Conservation (phyloP, 1,140 invertebrate species). For the Latrodectus geometricus region DNA sequence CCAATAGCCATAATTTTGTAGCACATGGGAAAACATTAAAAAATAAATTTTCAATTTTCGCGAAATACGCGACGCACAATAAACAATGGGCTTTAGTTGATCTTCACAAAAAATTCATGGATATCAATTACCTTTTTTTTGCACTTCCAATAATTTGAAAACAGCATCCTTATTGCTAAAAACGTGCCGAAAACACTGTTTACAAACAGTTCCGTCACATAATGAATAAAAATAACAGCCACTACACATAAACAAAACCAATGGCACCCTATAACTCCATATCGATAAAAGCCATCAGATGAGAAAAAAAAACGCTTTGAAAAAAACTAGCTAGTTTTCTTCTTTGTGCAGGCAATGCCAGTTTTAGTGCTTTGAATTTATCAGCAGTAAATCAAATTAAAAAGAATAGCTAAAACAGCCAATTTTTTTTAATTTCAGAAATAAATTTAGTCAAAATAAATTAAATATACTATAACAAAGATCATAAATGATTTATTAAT, state of each 20-base stretch:
- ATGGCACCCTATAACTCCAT: conserved; percentile 58
- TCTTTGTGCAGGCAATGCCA: conserved; percentile 31
- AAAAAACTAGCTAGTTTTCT: conserved; percentile 41
- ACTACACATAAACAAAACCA: conserved; percentile 62
- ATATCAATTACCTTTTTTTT: conserved; percentile 36
- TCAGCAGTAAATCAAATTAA: background rate
- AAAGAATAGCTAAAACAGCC: background rate
- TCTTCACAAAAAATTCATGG: conserved; percentile 20
- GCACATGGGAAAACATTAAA: conserved; percentile 55
- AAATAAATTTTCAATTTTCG: conserved; percentile 30
- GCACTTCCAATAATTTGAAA: conserved; percentile 11
- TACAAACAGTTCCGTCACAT: conserved; percentile 55
- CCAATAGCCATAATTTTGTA: conserved; percentile 21
- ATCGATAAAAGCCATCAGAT: conserved; percentile 61
- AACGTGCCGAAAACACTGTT: conserved; percentile 41
- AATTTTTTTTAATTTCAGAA: background rate
- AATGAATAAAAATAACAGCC: conserved; percentile 60
- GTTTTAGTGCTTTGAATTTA: conserved; percentile 12
- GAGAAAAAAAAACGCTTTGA: conserved; percentile 44
- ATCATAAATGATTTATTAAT: conserved; percentile 12
- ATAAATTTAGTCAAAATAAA: conserved; percentile 17
- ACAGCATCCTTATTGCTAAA: conserved; percentile 9
- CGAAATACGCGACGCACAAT: conserved; percentile 60
- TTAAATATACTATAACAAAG: conserved; percentile 7
- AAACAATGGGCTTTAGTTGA: conserved; percentile 49